Conservation (phyloP, 2,113 vertebrate genomes). For the Sinocyclocheilus anophthalmus region DNA sequence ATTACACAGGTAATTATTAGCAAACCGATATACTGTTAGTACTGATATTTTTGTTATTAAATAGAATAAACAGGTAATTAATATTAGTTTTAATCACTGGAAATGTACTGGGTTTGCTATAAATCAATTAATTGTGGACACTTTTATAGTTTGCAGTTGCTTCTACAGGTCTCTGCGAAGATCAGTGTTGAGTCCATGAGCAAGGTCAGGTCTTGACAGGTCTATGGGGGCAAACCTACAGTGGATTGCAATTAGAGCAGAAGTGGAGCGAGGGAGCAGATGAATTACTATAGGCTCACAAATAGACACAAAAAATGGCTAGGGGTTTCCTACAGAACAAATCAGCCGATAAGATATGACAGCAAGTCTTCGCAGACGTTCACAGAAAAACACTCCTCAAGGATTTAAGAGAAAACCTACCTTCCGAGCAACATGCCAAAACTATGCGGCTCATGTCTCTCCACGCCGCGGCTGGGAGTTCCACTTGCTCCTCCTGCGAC, state of each 20-base stretch:
- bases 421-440: not conserved
- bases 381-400: slow-evolving; percentile 33
- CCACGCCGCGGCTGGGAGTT: too few species aligned
- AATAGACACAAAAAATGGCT: slow-evolving; percentile 56
- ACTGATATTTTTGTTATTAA: not conserved
- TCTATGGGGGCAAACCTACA: slow-evolving; percentile 47
- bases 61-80: not conserved
- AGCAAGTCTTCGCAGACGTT: slow-evolving; percentile 42
- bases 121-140: slow-evolving; percentile 56
- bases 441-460: not conserved
- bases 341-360: too few species aligned
- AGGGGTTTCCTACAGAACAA: too few species aligned
- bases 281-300: slow-evolving; percentile 62
- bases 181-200: slow-evolving; percentile 47
- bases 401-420: slow-evolving; percentile 31
- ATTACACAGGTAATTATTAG: not conserved
- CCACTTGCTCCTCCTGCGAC: too few species aligned
- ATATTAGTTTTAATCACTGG: slow-evolving; percentile 36
- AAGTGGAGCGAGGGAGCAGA: slow-evolving; percentile 59
- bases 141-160: not conserved
- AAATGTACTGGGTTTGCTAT: slow-evolving; percentile 40
- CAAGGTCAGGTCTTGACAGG: slow-evolving; percentile 56
- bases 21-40: not conserved
- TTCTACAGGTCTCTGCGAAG: slow-evolving; percentile 36
- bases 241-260: slow-evolving; percentile 61